Evolutionary conservation across 2,113 vertebrate genomes (phyloP), one percentile per base, ranked within the genome.

Genomic region (Aspiorhynchus laticeps): DNA sequence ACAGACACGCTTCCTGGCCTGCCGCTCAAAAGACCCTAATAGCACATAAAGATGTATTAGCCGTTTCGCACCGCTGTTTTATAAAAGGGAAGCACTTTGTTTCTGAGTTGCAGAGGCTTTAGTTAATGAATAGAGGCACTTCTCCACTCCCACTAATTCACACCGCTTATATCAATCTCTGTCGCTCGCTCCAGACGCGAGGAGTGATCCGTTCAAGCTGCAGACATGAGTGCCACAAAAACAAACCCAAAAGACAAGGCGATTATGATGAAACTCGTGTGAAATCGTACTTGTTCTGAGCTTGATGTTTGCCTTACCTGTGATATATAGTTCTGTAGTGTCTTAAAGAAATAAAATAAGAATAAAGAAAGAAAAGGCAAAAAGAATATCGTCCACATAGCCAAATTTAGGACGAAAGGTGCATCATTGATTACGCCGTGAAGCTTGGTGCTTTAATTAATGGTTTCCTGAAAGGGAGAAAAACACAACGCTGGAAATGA

Each of bases 31-130:
- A 85, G 84, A 51, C 89, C 83, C 87, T 93, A 94, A 94, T 91
- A 91, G 91, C 91, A 93, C 89, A 83, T 95, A 92, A 94, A 94
- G 93, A 93, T 92, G 88, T 94, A 94, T 94, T 94, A 94, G 92
- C 87, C 78, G 89, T 90, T 91, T 91, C 89, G 89, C 87, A 76
- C 51, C 17, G 85, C 80, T 85, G 88, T 92, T 94, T 94, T 88
- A 93, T 88, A 92, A 87, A 87, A 93, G 91, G 36, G 89, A 90
- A 83, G 90, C 93, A 94, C 93, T 94, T 92, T 93, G 92, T 93
- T 92, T 91, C 85, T 89, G 88, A 91, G 92, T 92, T 91, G 90
- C 88, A 59, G 87, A 88, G 91, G 93, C 92, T 94, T 93, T 92
- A 90, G 88, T 90, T 94, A 95, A 95, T 94, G 91, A 95, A 94